A percentile compares a stretch with the other conserved stretches of the same genome.
Evolutionary conservation across 1,140 invertebrate species (phyloP).

Genomic region (Drosophila gunungcola): DNA sequence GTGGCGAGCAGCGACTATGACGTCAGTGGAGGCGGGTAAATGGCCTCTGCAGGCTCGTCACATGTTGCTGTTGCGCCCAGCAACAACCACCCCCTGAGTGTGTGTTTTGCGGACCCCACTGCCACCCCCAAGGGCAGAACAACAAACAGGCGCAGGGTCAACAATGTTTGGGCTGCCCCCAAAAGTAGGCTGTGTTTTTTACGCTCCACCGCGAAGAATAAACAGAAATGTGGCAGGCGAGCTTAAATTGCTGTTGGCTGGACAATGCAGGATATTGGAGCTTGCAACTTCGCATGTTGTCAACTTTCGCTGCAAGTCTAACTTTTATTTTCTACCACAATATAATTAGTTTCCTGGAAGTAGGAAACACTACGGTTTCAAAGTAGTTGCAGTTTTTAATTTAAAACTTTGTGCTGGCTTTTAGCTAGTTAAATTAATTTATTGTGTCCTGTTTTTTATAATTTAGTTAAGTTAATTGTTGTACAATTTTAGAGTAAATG

Average conservation of each 20-base stretch:
- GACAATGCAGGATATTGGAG: not conserved
- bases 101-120: not conserved
- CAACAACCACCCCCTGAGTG: conserved; percentile 8
- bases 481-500: no score
- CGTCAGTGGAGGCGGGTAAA: conserved; percentile 80
- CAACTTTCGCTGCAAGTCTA: not conserved
- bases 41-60: conserved; percentile 74
- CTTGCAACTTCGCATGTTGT: not conserved
- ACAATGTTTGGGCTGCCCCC: conserved; percentile 53
- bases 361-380: not conserved
- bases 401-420: not conserved
- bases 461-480: no score
- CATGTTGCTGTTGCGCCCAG: conserved; percentile 67
- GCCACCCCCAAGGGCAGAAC: not conserved
- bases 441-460: no score
- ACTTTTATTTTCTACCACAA: not conserved
- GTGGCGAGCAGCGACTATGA: conserved; percentile 55
- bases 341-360: not conserved
- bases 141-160: conserved; percentile 21
- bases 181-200: conserved; percentile 45
- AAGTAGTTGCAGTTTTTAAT: not conserved
- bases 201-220: no score
- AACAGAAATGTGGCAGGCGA: not conserved
- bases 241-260: not conserved
- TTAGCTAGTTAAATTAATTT: no score